These are phyloP conservation scores for Terebella lapidaria DNA, from an alignment of 2,888 invertebrate genomes.

Conservation along the genomic window DNA sequence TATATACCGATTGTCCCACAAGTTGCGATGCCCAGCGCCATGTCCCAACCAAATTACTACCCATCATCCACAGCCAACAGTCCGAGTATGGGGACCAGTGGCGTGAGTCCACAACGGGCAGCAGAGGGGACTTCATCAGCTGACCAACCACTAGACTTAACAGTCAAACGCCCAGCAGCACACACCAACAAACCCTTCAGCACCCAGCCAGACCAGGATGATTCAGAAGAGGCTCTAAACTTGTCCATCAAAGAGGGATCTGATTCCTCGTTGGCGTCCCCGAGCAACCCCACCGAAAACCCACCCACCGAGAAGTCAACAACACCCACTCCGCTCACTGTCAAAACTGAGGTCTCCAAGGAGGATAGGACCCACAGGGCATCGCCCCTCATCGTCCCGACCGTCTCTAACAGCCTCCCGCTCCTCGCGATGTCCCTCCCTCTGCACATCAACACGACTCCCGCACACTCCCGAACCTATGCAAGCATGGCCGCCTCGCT, in stretches of 20 bases:
- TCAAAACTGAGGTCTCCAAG: constrained; percentile 43
- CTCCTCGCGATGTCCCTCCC: constrained; percentile 7
- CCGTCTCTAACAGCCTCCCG: not conserved
- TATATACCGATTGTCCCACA: constrained; percentile 48
- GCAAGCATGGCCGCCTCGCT: not conserved
- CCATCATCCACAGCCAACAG: not conserved
- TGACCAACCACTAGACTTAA: constrained; percentile 86
- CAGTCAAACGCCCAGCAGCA: constrained; percentile 62
- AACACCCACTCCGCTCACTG: not conserved
- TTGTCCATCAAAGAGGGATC: constrained; percentile 64
- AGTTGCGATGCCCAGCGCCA: constrained; percentile 12
- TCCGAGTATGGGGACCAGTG: constrained; percentile 11
- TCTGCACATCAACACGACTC: constrained; percentile 14
- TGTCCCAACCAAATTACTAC: constrained; percentile 13
- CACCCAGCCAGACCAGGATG: constrained; percentile 59
- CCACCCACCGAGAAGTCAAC: not conserved
- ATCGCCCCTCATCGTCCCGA: not conserved
- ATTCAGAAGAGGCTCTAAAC: constrained; percentile 63
- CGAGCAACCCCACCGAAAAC: constrained; percentile 8
- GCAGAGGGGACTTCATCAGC: constrained; percentile 11
- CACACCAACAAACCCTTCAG: constrained; percentile 56
- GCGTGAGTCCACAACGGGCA: constrained; percentile 13
- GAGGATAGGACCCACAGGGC: constrained; percentile 31
- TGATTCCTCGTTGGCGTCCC: constrained; percentile 13
- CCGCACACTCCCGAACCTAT: constrained; percentile 3